Conservation (phyloP, 2,797 vertebrate species). For the Xyrichtys novacula region DNA sequence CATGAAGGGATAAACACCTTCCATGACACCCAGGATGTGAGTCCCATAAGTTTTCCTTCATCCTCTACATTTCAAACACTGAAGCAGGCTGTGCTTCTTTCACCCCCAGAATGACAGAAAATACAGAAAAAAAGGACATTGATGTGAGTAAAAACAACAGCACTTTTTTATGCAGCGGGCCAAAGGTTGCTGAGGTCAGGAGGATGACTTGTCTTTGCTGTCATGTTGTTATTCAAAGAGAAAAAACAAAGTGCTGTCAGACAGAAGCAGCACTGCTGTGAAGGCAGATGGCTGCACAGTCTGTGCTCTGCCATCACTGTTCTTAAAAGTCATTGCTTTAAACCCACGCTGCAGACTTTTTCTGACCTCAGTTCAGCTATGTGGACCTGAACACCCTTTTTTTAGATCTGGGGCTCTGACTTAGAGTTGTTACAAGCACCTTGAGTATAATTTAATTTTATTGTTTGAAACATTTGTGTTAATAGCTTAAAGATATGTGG, state of each 20-base stretch:
- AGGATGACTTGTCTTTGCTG: constrained; percentile 51
- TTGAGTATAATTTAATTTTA: not conserved
- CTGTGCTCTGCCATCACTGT: constrained; percentile 47
- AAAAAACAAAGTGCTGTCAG: constrained; percentile 51
- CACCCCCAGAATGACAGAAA: not conserved
- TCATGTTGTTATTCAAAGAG: constrained; percentile 55
- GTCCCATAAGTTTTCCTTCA: not conserved
- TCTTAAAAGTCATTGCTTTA: constrained; percentile 26
- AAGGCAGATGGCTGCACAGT: constrained; percentile 73
- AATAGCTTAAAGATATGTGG: not conserved
- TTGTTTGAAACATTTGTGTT: not conserved
- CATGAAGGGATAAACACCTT: not conserved
- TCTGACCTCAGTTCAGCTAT: not conserved
- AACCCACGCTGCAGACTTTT: constrained; percentile 13
- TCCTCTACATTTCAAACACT: not conserved
- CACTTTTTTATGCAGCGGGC: constrained; percentile 37
- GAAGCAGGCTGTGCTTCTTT: not conserved
- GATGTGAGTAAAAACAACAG: constrained; percentile 26
- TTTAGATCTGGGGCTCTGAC: not conserved
- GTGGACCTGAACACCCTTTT: constrained; percentile 1
- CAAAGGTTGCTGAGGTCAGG: constrained; percentile 55
- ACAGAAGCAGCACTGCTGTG: constrained; percentile 44
- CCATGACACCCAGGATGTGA: not conserved
- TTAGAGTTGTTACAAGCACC: not conserved
- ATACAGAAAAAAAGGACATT: not conserved